Base-by-base conservation (phyloP, 2,797 vertebrate genomes). In the Pachyuromys duprasi region DNA sequence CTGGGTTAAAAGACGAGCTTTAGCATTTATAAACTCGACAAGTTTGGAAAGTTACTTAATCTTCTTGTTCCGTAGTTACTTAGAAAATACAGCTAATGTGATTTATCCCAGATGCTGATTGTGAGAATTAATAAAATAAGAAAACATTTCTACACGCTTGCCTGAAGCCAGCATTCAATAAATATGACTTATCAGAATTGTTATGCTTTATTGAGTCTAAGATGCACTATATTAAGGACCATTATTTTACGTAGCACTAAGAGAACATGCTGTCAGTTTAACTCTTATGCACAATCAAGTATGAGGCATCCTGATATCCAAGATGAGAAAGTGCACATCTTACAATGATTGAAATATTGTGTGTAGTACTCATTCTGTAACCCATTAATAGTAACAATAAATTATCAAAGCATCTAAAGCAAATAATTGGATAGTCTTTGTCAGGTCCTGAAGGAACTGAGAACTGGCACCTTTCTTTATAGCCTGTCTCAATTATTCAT, bases 371-470 rank as follows among this genome's bases (percentile, higher is more conserved):
- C 36, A 14, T 94, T 86, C 75, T 74, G 8, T 89, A 93, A 65
- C 8, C 26, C 55, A 83, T 81, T 96, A 89, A 83, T 94, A 89
- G 89, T 87, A 45, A 83, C 92, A 81, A 93, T 67, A 96, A 80
- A 88, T 90, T 96, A 78, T 33, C 49, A 39, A 96, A 87, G 70
- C 70, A 91, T 91, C 78, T 67, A 90, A 93, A 79, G 31, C 63
- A 75, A 93, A 96, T 96, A 80, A 92, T 84, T 76, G 91, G 53
- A 39, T 92, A n/a, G 76, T 84, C 60, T 88, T 88, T 91, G 28
- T 81, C 33, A 92, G 89, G 65, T 92, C 36, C 24, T 95, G 45
- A 80, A 92, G 75, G 69, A 86, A 86, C 36, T 2, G 8, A 95
- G 28, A 28, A 33, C 28, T 76, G 69, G 72, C 45, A 86, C 28